Conservation (phyloP, 2,797 vertebrate species). For the Sebastes ruberrimus region DNA sequence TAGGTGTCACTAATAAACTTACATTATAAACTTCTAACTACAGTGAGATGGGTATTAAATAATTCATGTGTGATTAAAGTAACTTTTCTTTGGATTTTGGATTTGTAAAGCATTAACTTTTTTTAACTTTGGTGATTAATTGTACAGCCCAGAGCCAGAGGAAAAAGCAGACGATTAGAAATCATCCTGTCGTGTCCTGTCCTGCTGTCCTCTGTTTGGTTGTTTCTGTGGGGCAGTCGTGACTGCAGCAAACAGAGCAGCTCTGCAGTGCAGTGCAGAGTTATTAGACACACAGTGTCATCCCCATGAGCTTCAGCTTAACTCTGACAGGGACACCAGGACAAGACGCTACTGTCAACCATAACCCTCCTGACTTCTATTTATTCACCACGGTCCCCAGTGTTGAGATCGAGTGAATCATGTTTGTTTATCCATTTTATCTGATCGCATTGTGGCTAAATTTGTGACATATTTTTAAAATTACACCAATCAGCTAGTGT, state of each 20-base stretch:
- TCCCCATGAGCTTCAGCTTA: constrained; percentile 36
- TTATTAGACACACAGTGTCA: constrained; percentile 40
- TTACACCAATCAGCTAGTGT: background rate
- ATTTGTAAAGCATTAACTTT: constrained; percentile 7
- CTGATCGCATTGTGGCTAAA: background rate
- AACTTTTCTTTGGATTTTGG: background rate
- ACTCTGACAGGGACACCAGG: constrained; percentile 28
- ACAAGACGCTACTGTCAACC: background rate
- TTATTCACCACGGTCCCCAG: background rate
- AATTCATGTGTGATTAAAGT: background rate
- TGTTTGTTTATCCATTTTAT: background rate
- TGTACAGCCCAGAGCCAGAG: constrained; percentile 23
- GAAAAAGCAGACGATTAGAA: constrained; percentile 37
- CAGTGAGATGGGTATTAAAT: background rate
- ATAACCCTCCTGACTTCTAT: background rate
- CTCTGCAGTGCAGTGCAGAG: constrained; percentile 55
- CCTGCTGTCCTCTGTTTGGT: constrained; percentile 54
- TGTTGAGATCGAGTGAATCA: background rate
- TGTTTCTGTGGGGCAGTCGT: constrained; percentile 69
- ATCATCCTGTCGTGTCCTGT: constrained; percentile 40
- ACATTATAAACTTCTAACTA: background rate
- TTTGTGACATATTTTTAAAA: background rate
- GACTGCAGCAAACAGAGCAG: constrained; percentile 73
- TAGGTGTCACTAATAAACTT: too few relatives aligned
- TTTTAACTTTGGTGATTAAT: constrained; percentile 19